Percentiles rank a stretch among this genome's conserved stretches.
Conservation (phyloP, 2,113 vertebrate genomes). For the Nicator chloris region DNA sequence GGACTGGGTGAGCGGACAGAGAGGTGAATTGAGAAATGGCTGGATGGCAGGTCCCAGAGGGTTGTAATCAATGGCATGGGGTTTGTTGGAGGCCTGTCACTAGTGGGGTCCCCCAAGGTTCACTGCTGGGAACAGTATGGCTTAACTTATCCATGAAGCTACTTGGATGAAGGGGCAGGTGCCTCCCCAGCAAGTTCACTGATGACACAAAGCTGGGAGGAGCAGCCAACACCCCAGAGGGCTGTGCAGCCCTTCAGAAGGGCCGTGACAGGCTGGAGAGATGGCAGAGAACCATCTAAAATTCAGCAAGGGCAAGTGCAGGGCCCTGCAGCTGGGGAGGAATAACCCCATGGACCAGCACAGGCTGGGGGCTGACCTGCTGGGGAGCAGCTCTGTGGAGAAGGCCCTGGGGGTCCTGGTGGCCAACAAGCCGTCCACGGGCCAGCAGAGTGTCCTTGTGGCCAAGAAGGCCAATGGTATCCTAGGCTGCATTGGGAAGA, state of each 20-base stretch:
- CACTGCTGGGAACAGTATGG: neutral
- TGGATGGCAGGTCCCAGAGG: neutral
- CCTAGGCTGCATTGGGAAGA: rapidly evolving
- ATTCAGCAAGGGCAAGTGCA: neutral
- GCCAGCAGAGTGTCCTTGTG: neutral
- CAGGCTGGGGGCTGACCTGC: rapidly evolving
- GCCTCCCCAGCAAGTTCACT: neutral
- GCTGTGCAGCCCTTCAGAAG: neutral
- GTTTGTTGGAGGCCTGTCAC: neutral
- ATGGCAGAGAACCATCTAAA: neutral
- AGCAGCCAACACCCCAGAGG: neutral
- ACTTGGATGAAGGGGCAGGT: neutral
- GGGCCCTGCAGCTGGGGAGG: neutral
- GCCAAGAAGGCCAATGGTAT: neutral
- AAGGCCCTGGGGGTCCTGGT: neutral
- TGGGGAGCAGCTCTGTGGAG: neutral
- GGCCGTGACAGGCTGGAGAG: neutral
- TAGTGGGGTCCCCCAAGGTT: neutral
- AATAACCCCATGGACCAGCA: neutral
- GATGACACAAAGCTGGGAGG: neutral
- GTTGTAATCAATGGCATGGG: no score
- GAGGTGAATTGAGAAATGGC: neutral
- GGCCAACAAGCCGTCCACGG: neutral
- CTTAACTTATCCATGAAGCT: neutral
- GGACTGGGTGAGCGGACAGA: neutral